Evolutionary conservation across 1,140 invertebrate species (phyloP).

Genomic region (Drosophila lini): DNA sequence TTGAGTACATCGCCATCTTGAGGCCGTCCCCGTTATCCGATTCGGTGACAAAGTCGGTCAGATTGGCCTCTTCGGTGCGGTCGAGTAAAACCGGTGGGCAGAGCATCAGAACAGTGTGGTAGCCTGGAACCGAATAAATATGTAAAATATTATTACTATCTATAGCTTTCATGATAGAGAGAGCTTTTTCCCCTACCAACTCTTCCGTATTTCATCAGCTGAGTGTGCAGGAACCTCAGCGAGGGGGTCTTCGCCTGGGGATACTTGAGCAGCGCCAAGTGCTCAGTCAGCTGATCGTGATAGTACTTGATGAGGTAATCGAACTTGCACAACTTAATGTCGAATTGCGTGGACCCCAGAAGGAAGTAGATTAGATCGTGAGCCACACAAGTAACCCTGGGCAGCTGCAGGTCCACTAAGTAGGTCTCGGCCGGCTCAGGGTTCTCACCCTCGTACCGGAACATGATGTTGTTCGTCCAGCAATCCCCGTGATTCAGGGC

Average conservation of each 20-base stretch:
- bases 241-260: conserved; percentile 71
- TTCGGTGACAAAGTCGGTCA: conserved; percentile 48
- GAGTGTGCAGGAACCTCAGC: conserved; percentile 65
- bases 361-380: conserved; percentile 78
- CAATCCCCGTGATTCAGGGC: conserved; percentile 88
- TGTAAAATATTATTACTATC: not conserved
- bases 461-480: conserved; percentile 84
- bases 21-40: conserved; percentile 39
- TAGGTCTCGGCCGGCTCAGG: conserved; percentile 47
- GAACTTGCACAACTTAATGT: conserved; percentile 57
- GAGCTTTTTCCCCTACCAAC: conserved; percentile 33
- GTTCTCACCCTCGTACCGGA: conserved; percentile 63
- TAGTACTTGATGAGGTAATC: conserved; percentile 68
- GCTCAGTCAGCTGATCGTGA: conserved; percentile 54
- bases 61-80: conserved; percentile 40
- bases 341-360: conserved; percentile 53
- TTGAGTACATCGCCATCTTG: conserved; percentile 55
- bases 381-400: conserved; percentile 60
- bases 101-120: conserved; percentile 41
- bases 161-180: not conserved
- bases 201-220: conserved; percentile 57
- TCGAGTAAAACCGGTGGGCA: conserved; percentile 58
- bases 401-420: conserved; percentile 83
- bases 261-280: conserved; percentile 59
- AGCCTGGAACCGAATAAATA: conserved; percentile 16